Evolutionary conservation across 2,888 invertebrate genomes (phyloP).

Genomic region (Leucophenga maculata): DNA sequence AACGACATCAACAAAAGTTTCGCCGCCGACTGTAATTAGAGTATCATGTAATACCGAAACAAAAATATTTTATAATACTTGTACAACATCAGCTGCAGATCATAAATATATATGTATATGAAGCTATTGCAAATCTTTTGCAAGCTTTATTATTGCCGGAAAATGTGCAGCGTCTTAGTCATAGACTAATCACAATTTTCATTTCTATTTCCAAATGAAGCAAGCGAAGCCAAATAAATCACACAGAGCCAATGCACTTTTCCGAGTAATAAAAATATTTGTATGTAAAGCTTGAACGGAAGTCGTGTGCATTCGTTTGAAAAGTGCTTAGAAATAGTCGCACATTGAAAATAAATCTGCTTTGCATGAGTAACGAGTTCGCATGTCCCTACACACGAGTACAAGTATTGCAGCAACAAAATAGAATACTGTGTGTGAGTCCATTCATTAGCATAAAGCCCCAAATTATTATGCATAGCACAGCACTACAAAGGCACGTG

Average conservation of each 20-base stretch:
- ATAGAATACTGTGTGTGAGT: neutral
- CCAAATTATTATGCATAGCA: conserved; percentile 15
- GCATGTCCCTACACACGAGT: too few relatives aligned
- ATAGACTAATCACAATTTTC: too few relatives aligned
- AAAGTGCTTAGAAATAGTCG: conserved; percentile 17
- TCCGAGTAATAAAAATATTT: neutral
- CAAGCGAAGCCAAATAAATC: too few relatives aligned
- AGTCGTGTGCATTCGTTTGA: conserved; percentile 6
- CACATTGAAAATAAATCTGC: too few relatives aligned
- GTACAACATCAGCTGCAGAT: neutral
- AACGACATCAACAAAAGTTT: neutral
- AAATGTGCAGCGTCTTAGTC: neutral
- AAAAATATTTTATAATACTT: neutral
- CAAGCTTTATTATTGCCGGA: neutral
- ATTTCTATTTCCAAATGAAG: too few relatives aligned
- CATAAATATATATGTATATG: too few relatives aligned
- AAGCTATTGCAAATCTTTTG: too few relatives aligned
- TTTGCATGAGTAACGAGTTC: too few relatives aligned
- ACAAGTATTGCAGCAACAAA: neutral
- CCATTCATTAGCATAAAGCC: neutral
- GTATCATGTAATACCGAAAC: neutral
- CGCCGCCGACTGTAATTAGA: too few relatives aligned
- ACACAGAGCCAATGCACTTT: too few relatives aligned
- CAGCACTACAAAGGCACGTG: conserved; percentile 12
- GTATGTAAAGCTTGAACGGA: neutral